Evolutionary conservation across 2,888 invertebrate species (phyloP), one percentile per base, ranked within the genome.

Genomic region (Philaethria dido): DNA sequence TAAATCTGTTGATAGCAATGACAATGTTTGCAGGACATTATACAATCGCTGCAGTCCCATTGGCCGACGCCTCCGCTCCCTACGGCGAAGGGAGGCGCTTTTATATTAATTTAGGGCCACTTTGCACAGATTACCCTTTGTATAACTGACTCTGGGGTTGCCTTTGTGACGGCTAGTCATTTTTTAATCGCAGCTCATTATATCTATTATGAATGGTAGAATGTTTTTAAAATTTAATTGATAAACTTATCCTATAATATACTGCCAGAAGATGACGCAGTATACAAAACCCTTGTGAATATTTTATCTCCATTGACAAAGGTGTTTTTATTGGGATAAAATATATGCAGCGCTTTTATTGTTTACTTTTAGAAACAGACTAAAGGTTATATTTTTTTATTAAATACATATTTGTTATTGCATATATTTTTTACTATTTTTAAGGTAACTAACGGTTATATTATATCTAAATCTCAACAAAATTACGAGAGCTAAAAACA

Each of bases 71-170:
- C 62, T 64, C 64, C 60, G 61, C 73, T 64, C 73, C 76, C 74
- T 73, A 74, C 77, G 69, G 80, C 68, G 77, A 77, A 78, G 83
- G 84, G 83, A 79, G 82, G 81, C 75, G 76, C 78, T 73, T 80
- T 83, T 78, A 79, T 82, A 81, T 83, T 84, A 82, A 84, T 84
- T 86, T 83, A 77, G 83, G 82, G 81, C 84, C 84, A 87, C 85
- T 87, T 93, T 88, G 87, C 85, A 85, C 85, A 88, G 91, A 93
- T 93, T 89, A 88, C 86, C 88, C 85, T 84, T 93, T 93, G 91
- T 89, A 78, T 81, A 78, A 77, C 83, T 93, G 93, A 88, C 85
- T 88, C 80, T 79, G 82, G 83, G 88, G 86, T 87, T 87, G 86
- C 86, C 85, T 89, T 89, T 83, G 82, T 87, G 84, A 88, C 84